Evolutionary conservation across 2,797 vertebrate genomes (phyloP).

Genomic region (Myiotriccus ornatus): DNA sequence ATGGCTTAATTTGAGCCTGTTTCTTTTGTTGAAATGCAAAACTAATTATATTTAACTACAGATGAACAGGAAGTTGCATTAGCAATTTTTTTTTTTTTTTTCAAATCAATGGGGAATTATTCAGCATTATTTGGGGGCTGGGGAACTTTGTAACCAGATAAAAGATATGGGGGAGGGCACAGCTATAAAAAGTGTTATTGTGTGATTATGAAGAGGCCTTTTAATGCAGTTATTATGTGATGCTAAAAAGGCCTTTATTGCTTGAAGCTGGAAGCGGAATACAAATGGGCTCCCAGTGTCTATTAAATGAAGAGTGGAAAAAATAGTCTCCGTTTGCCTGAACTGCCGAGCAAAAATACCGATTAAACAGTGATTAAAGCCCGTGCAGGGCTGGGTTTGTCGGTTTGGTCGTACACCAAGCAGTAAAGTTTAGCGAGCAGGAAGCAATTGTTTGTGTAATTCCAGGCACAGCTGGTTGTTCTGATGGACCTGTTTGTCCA

Average conservation of each 20-base stretch:
- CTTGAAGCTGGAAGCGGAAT: slow-evolving; percentile 56
- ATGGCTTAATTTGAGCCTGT: slow-evolving; percentile 47
- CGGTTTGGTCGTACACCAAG: background rate
- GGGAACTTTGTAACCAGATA: slow-evolving; percentile 38
- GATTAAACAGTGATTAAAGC: slow-evolving; percentile 17
- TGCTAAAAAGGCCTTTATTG: slow-evolving; percentile 67
- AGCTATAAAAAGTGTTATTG: slow-evolving; percentile 64
- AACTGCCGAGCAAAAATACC: slow-evolving; percentile 18
- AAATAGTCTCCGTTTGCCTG: slow-evolving; percentile 1
- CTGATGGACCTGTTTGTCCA: background rate
- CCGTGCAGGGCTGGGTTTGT: background rate
- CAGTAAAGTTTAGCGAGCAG: background rate
- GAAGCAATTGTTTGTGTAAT: background rate
- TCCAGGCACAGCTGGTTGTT: background rate
- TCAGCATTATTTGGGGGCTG: slow-evolving; percentile 38
- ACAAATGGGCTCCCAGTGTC: slow-evolving; percentile 45
- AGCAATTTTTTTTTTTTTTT: slow-evolving; percentile 11
- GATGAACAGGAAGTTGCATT: slow-evolving; percentile 61
- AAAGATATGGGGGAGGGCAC: slow-evolving; percentile 33
- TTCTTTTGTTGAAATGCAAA: slow-evolving; percentile 69
- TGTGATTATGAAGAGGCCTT: slow-evolving; percentile 64
- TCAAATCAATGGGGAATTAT: slow-evolving; percentile 61
- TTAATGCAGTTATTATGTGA: slow-evolving; percentile 62
- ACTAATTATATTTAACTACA: slow-evolving; percentile 65
- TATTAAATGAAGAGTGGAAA: slow-evolving; percentile 45